These are phyloP conservation scores for Oreochromis mossambicus DNA, from an alignment of 2,797 vertebrate species.

Conservation along the genomic window DNA sequence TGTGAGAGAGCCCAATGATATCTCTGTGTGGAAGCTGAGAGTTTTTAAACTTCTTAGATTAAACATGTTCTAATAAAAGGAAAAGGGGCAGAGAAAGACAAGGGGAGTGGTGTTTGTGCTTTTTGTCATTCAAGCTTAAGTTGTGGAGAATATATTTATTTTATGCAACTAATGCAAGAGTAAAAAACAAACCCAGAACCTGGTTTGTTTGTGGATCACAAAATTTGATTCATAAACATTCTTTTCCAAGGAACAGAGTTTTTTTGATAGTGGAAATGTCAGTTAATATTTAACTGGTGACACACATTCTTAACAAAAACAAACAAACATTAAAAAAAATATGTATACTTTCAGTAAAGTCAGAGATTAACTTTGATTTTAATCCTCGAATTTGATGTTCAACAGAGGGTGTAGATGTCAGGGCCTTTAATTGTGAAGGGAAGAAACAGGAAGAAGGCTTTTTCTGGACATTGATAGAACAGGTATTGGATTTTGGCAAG, in stretches of 20 bases:
- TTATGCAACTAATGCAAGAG: not conserved
- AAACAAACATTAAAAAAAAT: not conserved
- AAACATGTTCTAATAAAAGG: no score
- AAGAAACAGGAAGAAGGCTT: not conserved
- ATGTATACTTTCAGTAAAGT: no score
- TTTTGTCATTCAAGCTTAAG: not conserved
- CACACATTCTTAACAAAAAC: not conserved
- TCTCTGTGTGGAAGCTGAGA: not conserved
- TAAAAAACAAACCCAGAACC: no score
- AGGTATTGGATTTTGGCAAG: not conserved
- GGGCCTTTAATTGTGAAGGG: not conserved
- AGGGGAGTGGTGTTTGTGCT: not conserved
- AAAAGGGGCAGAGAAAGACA: no score
- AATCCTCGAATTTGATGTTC: no score
- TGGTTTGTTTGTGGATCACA: not conserved
- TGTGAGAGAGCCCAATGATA: not conserved
- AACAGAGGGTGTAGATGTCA: fast-evolving
- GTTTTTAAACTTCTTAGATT: not conserved
- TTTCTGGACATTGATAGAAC: fast-evolving
- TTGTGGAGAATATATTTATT: not conserved
- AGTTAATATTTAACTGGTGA: not conserved
- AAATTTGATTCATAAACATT: not conserved
- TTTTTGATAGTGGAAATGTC: not conserved
- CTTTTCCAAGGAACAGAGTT: not conserved
- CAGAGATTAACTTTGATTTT: no score